phyloP scores from a whole-genome alignment of 2,797 vertebrate species.

The Alca torda region DNA sequence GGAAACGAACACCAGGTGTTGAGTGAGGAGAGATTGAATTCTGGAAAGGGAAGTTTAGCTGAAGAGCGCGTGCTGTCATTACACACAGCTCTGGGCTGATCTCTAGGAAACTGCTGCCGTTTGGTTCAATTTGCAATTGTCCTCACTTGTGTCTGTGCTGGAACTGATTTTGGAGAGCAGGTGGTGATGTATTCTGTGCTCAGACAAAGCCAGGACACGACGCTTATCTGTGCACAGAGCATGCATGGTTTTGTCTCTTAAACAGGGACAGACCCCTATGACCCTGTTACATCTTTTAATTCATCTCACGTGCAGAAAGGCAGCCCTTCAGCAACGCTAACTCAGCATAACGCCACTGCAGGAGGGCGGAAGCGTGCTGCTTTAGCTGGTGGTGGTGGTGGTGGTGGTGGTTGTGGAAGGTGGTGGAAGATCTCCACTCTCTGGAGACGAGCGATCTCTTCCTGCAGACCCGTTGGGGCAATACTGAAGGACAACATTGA shows the following conservation, averaged over 20 bases:
- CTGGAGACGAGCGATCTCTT: background rate
- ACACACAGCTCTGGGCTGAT: conserved; percentile 10
- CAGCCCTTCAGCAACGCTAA: background rate
- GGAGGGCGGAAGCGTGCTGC: background rate
- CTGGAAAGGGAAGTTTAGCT: conserved; percentile 18
- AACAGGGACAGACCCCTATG: background rate
- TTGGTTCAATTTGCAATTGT: conserved; percentile 5
- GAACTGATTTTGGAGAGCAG: conserved; percentile 10
- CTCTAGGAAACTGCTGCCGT: conserved; percentile 8
- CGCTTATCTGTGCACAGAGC: background rate
- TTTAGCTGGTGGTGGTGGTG: background rate
- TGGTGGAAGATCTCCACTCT: background rate
- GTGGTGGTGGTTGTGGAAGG: no score
- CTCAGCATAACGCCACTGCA: rapidly evolving
- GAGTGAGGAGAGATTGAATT: conserved; percentile 22
- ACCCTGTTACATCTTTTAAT: background rate
- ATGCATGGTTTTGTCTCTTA: background rate
- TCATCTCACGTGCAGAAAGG: background rate
- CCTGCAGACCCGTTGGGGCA: background rate
- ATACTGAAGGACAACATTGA: background rate
- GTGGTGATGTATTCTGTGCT: background rate
- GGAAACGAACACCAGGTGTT: conserved; percentile 1
- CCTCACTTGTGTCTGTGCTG: background rate
- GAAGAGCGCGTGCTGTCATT: background rate
- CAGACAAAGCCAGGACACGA: background rate